phyloP scores from a whole-genome alignment of 2,888 invertebrate species.

The Agrochola litura region DNA sequence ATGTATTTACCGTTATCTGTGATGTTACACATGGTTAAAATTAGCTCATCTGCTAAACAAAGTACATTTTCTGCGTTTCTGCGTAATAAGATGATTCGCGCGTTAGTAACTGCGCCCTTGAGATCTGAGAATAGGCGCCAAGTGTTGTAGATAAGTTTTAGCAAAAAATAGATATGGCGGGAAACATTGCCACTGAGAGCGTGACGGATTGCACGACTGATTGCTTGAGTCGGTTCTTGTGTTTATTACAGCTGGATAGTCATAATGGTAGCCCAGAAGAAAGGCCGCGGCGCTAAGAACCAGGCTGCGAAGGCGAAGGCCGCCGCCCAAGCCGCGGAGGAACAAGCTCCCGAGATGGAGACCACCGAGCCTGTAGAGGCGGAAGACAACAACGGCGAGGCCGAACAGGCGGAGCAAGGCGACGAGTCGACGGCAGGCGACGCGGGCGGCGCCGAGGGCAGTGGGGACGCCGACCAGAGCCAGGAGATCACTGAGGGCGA shows the following conservation, averaged over 20 bases:
- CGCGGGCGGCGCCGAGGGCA: constrained; percentile 64
- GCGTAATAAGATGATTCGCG: constrained; percentile 74
- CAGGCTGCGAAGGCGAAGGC: constrained; percentile 83
- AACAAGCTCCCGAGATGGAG: constrained; percentile 74
- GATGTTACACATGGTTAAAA: constrained; percentile 65
- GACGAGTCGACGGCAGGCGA: constrained; percentile 70
- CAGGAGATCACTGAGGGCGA: constrained; percentile 75
- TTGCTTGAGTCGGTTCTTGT: constrained; percentile 59
- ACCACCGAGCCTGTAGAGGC: constrained; percentile 73
- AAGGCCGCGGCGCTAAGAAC: constrained; percentile 86
- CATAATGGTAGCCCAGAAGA: constrained; percentile 87
- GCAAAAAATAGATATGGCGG: constrained; percentile 79
- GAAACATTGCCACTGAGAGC: constrained; percentile 73
- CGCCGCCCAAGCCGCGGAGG: constrained; percentile 76
- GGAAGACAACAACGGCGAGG: constrained; percentile 84
- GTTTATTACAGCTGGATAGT: constrained; percentile 70
- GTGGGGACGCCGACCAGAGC: constrained; percentile 68
- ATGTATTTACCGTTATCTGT: constrained; percentile 79
- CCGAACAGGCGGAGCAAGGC: constrained; percentile 75
- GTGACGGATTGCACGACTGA: constrained; percentile 65
- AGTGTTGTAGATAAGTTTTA: constrained; percentile 73
- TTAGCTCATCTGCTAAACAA: constrained; percentile 59
- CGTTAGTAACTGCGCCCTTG: constrained; percentile 81
- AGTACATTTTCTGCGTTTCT: constrained; percentile 59
- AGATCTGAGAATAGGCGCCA: constrained; percentile 82